Evolutionary conservation across 2,797 vertebrate species (phyloP).

Genomic region (Oreortyx pictus): DNA sequence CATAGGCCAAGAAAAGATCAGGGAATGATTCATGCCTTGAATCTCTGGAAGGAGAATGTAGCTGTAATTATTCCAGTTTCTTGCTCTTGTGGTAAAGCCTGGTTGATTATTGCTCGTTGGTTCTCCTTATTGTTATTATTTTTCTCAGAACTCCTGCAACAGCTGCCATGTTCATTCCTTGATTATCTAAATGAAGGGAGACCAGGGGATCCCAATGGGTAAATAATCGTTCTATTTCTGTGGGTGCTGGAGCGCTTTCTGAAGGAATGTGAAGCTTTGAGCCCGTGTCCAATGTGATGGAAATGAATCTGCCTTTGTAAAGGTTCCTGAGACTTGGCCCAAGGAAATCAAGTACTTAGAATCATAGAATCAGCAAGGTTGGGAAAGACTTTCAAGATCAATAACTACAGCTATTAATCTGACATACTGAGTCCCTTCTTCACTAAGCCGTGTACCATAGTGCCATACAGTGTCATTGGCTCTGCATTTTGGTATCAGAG

Average conservation of each 20-base stretch:
- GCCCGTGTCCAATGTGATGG: background rate
- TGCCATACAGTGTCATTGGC: background rate
- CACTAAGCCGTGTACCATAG: background rate
- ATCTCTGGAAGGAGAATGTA: background rate
- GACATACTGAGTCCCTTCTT: background rate
- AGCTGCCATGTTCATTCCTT: background rate
- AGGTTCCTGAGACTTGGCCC: background rate
- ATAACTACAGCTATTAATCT: background rate
- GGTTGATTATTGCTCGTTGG: background rate
- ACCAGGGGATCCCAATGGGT: background rate
- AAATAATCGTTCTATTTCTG: background rate
- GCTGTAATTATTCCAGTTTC: background rate
- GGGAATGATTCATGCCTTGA: background rate
- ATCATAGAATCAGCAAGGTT: background rate
- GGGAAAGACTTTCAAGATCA: background rate
- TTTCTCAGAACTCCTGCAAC: background rate
- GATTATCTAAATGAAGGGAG: background rate
- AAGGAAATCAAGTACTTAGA: background rate
- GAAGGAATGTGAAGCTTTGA: background rate
- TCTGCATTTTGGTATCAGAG: background rate
- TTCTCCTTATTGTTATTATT: background rate
- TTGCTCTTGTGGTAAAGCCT: background rate
- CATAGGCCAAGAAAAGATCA: rapidly evolving
- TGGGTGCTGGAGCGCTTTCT: background rate
- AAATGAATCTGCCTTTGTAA: background rate